Conservation (phyloP, 2,888 invertebrate species). For the Spatulosminthurus flaviceps region DNA sequence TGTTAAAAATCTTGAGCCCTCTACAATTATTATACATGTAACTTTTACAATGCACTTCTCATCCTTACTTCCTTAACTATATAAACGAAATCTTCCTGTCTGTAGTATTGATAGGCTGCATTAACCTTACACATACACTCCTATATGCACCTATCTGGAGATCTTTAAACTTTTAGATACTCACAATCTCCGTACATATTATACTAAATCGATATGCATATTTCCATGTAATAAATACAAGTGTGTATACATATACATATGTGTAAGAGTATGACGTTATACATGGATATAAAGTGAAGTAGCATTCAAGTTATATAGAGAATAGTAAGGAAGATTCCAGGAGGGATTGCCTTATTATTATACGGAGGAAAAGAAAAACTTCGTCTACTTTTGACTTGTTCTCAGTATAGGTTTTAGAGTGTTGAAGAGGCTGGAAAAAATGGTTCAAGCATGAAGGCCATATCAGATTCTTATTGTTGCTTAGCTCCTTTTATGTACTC, state of each 20-base stretch:
- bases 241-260: too few species aligned
- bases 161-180: neutral
- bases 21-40: slow-evolving; percentile 10
- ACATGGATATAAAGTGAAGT: too few species aligned
- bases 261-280: too few species aligned
- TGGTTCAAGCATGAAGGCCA: slow-evolving; percentile 40
- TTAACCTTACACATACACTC: neutral
- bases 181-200: neutral
- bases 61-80: neutral
- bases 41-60: neutral
- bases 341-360: too few species aligned
- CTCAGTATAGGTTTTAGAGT: neutral
- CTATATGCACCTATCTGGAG: neutral
- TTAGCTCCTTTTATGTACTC: slow-evolving; percentile 20
- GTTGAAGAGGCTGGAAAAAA: slow-evolving; percentile 19
- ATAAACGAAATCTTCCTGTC: neutral
- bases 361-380: neutral
- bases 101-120: neutral
- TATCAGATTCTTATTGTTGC: slow-evolving; percentile 22
- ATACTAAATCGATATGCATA: neutral
- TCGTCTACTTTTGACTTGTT: neutral
- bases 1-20: neutral
- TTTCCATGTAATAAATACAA: too few species aligned
- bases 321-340: too few species aligned
- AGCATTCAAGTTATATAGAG: too few species aligned